Evolutionary conservation across 2,888 invertebrate genomes (phyloP).

Genomic region (Teleogryllus oceanicus): DNA sequence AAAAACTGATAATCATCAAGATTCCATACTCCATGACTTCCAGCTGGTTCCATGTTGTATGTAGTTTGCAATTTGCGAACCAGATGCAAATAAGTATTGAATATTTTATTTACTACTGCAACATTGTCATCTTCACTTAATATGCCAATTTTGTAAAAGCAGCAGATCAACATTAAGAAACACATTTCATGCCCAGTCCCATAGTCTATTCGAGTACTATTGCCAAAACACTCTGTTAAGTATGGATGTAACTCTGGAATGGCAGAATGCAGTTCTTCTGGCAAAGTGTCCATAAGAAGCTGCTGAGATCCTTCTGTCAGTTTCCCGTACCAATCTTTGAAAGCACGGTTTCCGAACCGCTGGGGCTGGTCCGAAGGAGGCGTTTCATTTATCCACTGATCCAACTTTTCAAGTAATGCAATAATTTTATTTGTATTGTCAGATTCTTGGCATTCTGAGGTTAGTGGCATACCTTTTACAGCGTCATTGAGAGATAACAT

Average conservation of each 20-base stretch:
- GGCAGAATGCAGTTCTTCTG: not conserved
- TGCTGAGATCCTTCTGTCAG: not conserved
- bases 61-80: not conserved
- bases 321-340: not conserved
- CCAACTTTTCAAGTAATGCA: not conserved
- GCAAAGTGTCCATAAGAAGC: not conserved
- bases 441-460: not conserved
- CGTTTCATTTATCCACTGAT: conserved; percentile 6
- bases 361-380: not conserved
- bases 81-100: not conserved
- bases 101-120: conserved; percentile 3
- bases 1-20: not conserved
- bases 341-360: not conserved
- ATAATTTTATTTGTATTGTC: not conserved
- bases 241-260: not conserved
- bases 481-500: not conserved
- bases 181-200: not conserved
- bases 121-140: not conserved
- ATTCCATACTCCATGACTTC: conserved; percentile 4
- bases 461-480: not conserved
- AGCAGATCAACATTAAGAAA: not conserved
- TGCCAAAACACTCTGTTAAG: not conserved
- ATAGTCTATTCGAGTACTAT: not conserved
- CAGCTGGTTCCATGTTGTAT: conserved; percentile 3
- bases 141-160: not conserved